Base-by-base conservation (phyloP, 2,113 vertebrate genomes). In the Thymallus thymallus region DNA sequence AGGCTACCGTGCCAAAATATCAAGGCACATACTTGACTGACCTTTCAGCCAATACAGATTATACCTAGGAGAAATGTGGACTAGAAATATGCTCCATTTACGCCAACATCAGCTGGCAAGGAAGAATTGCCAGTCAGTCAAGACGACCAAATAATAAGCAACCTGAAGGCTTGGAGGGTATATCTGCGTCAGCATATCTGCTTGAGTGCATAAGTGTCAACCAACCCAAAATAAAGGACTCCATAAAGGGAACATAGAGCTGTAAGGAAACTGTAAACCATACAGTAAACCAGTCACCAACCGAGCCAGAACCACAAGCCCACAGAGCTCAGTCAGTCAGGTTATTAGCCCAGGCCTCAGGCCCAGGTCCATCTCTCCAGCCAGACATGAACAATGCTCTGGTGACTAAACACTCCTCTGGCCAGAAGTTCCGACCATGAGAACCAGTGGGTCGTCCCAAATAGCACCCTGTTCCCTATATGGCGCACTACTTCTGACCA, bases 321-420 rank as follows among this genome's bases (percentile, higher is more conserved):
- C 32, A 46, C 20, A n/a, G 7, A 26, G 2, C 35, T 41, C 35
- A 41, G 20, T 45, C 65, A 41, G 35, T 41, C 30, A 68, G 65
- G 30, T 41, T 32, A 68, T 41, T 18, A 45, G 35, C 22, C 65
- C 16, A 41, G 9, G 48, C 48, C 48, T 51, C 48, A 51, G 48
- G 48, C 9, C 35, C 35, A 41, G 35, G 35, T 7, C 65, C 35
- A 32, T 35, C 22, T 45, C 35, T 13, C 81, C 80, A 61, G 60
- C 20, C 10, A 35, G 63, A 69, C 67, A 45, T 60, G n/a, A 60
- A n/a, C n/a, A n/a, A 60, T 22, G 18, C 56, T 22, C 56, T 60
- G n/a, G n/a, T 18, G 62, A 14, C 23, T 64, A 64, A 29, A 29
- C 62, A 64, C 5, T 26, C 62, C 61, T 26, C 61, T 26, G n/a